phyloP scores from a whole-genome alignment of 53 echinoderm and acorn worm genomes.

The Temnopleurus reevesii region DNA sequence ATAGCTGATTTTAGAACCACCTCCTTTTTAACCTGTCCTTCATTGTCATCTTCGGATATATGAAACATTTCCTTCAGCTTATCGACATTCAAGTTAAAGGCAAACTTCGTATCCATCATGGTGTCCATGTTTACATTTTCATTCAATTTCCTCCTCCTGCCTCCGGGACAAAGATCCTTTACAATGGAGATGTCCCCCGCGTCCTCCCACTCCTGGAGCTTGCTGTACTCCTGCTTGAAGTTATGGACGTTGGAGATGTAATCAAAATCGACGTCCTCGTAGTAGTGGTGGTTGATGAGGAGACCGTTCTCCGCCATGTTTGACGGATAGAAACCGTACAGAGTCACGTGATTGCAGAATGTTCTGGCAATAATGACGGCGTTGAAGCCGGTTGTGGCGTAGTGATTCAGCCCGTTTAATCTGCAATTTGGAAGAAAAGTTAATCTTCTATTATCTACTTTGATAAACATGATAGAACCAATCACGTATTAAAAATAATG shows the following conservation, averaged over 20 bases:
- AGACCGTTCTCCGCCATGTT: conserved; percentile 48
- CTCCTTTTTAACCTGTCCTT: not conserved
- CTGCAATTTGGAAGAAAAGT: conserved; percentile 5
- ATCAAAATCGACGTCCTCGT: conserved; percentile 68
- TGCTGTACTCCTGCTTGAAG: conserved; percentile 53
- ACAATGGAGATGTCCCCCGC: conserved; percentile 70
- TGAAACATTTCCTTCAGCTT: conserved; percentile 12
- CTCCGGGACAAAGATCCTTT: conserved; percentile 52
- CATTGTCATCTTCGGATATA: not conserved
- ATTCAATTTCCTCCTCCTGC: not conserved
- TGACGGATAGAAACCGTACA: conserved; percentile 80
- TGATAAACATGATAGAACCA: too few relatives aligned
- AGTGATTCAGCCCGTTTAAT: conserved; percentile 50
- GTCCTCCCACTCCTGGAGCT: conserved; percentile 56
- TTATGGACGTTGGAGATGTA: conserved; percentile 66
- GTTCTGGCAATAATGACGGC: conserved; percentile 68
- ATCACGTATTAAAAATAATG: too few relatives aligned
- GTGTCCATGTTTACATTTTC: not conserved
- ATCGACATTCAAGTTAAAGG: conserved; percentile 4
- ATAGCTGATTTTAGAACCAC: not conserved
- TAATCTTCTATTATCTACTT: too few relatives aligned
- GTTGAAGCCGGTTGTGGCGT: conserved; percentile 77
- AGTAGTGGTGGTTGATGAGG: conserved; percentile 71
- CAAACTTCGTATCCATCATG: conserved; percentile 19
- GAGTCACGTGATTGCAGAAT: conserved; percentile 69